Evolutionary conservation across 2,888 invertebrate species (phyloP), one percentile per base, ranked within the genome.

Genomic region (Drosophila paranaensis): DNA sequence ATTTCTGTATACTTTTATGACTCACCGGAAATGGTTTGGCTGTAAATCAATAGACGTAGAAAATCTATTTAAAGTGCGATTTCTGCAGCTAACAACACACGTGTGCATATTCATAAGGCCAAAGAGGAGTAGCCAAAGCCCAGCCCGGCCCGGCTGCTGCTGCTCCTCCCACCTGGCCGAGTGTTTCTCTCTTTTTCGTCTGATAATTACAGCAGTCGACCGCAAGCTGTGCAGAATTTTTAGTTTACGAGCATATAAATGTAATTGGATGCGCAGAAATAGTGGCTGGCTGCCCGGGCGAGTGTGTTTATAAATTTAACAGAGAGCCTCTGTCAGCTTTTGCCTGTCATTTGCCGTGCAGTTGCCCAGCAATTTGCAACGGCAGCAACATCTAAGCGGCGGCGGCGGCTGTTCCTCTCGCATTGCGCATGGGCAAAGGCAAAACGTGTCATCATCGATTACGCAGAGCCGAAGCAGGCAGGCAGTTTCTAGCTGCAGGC

Each of bases 261-360:
- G 90, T 88, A 91, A 91, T 90, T 91, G 91, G 90, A 89, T 91
- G 86, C 81, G 91, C 90, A 75, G 74, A 87, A 88, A 90, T 79
- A 79, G 81, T 87, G 63, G 67, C 10, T 58, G 62, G 76, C 62
- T 67, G 37, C 60, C 62, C 55, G 43, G 56, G 16, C 45, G 67
- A 53, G 66, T 63, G 40, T 70, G 80, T 76, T 72, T 79, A 79
- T 82, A 76, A 81, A 81, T 79, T 78, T 61, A 61, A 51, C 40
- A 65, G 65, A 53, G 55, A 55, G 57, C 40, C 67, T 71, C 64
- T 58, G 68, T 66, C 72, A 65, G 62, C 51, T 60, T 64, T 63
- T 45, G 64, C 64, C 69, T 71, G 74, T 60, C 81, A 71, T 69
- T 76, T 53, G 60, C 71, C 51, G 67, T 60, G 72, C 45, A 37